phyloP scores from a whole-genome alignment of 2,113 vertebrate species.

The Colius striatus region DNA sequence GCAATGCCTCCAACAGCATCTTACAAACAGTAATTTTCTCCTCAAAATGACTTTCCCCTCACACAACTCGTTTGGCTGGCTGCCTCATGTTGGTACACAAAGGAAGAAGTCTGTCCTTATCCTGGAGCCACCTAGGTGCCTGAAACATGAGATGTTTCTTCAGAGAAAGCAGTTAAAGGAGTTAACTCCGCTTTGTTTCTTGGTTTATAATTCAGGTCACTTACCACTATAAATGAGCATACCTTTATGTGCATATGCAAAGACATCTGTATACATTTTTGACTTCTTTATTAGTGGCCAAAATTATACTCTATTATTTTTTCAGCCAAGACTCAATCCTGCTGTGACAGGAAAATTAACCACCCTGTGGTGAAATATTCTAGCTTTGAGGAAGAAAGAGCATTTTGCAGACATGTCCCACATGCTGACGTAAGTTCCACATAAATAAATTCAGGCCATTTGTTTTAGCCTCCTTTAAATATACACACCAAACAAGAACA shows the following conservation, averaged over 20 bases:
- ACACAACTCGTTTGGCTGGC: background rate
- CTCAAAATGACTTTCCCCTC: background rate
- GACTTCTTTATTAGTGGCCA: background rate
- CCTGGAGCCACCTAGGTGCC: background rate
- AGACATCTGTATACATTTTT: background rate
- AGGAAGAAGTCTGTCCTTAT: background rate
- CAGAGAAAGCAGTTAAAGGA: background rate
- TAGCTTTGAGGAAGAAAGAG: background rate
- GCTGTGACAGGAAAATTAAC: conserved; percentile 13
- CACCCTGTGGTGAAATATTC: background rate
- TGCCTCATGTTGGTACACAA: background rate
- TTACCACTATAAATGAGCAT: background rate
- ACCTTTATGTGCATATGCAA: background rate
- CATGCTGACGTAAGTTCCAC: background rate
- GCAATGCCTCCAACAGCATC: background rate
- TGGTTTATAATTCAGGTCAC: background rate
- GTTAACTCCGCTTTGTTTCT: background rate
- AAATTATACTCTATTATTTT: background rate
- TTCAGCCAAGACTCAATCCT: background rate
- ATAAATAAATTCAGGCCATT: background rate
- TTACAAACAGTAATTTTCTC: background rate
- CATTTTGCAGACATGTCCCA: background rate
- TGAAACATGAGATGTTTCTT: background rate
- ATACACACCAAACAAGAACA: background rate
- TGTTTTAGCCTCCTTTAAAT: background rate